These are phyloP conservation scores for Trissolcus basalis DNA, from an alignment of 1,140 invertebrate species.

Conservation along the genomic window DNA sequence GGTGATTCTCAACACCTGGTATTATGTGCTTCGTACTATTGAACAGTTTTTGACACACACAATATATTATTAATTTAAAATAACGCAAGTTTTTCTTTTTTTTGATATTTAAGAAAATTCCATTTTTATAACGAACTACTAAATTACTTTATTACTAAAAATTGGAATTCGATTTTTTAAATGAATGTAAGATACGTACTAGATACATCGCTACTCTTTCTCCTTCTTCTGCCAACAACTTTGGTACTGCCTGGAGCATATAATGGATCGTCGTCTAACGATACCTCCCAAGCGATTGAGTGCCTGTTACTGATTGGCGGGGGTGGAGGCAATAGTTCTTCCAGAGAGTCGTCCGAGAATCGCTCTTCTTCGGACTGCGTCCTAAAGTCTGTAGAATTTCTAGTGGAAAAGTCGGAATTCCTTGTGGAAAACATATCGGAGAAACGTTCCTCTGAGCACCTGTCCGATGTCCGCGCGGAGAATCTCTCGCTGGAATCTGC, in stretches of 20 bases:
- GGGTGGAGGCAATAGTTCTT: slow-evolving; percentile 82
- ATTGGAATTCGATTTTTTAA: no score
- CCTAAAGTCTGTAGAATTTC: slow-evolving; percentile 73
- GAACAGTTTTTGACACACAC: no score
- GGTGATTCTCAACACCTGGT: no score
- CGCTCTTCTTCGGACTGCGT: slow-evolving; percentile 81
- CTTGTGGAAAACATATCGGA: slow-evolving; percentile 73
- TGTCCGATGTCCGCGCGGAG: slow-evolving; percentile 67
- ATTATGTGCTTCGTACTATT: no score
- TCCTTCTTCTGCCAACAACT: slow-evolving; percentile 78
- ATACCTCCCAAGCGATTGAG: slow-evolving; percentile 82
- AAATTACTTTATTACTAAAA: no score
- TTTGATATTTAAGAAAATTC: no score
- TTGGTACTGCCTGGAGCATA: slow-evolving; percentile 85
- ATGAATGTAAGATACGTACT: slow-evolving; percentile 67
- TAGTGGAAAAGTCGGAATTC: slow-evolving; percentile 71
- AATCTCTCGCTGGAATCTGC: slow-evolving; percentile 70
- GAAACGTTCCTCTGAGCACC: slow-evolving; percentile 67
- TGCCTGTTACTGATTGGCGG: slow-evolving; percentile 81
- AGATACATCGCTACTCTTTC: slow-evolving; percentile 77
- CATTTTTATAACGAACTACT: no score
- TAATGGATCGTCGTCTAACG: slow-evolving; percentile 82
- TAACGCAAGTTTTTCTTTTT: no score
- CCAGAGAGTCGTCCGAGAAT: slow-evolving; percentile 89
- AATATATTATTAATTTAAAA: no score